Evolutionary conservation across 2,113 vertebrate genomes (phyloP), one percentile per base, ranked within the genome.

Genomic region (Acrocephalus kingi): DNA sequence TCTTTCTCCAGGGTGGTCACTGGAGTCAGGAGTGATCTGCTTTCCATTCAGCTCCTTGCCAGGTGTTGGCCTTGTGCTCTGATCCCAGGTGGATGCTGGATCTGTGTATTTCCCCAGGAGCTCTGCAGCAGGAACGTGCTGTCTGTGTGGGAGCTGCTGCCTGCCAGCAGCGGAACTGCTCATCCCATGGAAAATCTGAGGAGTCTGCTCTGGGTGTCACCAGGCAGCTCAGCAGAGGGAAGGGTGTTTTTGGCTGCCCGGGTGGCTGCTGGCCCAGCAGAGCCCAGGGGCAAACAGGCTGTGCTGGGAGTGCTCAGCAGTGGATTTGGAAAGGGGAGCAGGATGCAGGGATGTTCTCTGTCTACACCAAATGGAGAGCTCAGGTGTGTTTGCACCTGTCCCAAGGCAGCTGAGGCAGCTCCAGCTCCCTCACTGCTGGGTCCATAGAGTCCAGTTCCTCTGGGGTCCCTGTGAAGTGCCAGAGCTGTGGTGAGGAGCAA

Each of bases 151-250:
- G 41, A 79, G 59, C 80, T 41, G 61, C 84, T 91, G 79, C 80
- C 25, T 7, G 11, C 0, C 6, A 35, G n/a, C 73, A 61, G 7
- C 1, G 0, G 4, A 28, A 7, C 56, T 30, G 25, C 52, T 63
- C 0, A 2, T 59, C 67, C 84, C 10, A 0, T 20, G 19, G 67
- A 71, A 8, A 22, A 30, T 8, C 24, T 13, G 56, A 55, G 64
- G 56, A 49, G 45, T 39, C 35, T 88, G 67, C 27, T 52, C n/a
- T 13, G 28, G 31, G 8, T 69, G 61, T 48, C 39, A 6, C 63
- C 30, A 55, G 17, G 2, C 28, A 35, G 79, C 28, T 63, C 28
- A 27, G 76, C 4, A 52, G 8, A 66, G 45, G 66, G 59, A 61
- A 8, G 8, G 35, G 58, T 6, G 4, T 33, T 13, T 33, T 13